Evolutionary conservation across 2,888 invertebrate genomes (phyloP), one percentile per base, ranked within the genome.

Genomic region (Cremastobaeus sp.): DNA sequence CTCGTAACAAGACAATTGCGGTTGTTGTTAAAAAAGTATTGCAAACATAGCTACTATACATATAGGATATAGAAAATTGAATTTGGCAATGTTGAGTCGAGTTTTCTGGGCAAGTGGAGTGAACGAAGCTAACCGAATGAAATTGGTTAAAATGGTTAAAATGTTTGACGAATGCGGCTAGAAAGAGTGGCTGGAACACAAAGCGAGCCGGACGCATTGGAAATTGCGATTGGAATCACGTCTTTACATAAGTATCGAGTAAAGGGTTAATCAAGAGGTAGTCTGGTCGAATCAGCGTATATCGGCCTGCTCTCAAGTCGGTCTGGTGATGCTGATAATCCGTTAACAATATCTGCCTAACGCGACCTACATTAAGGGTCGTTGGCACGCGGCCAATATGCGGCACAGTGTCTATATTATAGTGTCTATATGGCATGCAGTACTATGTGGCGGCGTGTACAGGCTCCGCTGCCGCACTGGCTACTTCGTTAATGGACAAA

Each of bases 281-380:
- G 72, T 50, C 60, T 41, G 62, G 60, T 57, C 68, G 73, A 66
- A 73, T 68, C 66, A 73, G 66, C 73, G 60, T 73, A 73, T 73
- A n/a, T 57, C 52, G 66, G 54, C 47, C 65, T 66, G 60, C 68
- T 69, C 64, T 68, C 35, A 74, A 74, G 74, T 74, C 54, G 68
- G 47, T 45, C 55, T 59, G 55, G 57, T 35, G 68, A 52, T 74
- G 62, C 68, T 74, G 68, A 74, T 74, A 68, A 76, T 75, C 77
- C 74, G 57, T 75, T 73, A 70, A 73, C 78, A 78, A 80, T 81
- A 81, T 80, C 79, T 74, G 70, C 78, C 76, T 77, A 72, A 76
- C 77, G 74, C 79, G 78, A 81, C 79, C 79, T 80, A 81, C 78
- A 79, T 83, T 77, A 82, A 81, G 81, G 79, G 78, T 77, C 66